Evolutionary conservation across 2,888 invertebrate genomes (phyloP), one percentile per base, ranked within the genome.

Genomic region (Drosophila pegasa): DNA sequence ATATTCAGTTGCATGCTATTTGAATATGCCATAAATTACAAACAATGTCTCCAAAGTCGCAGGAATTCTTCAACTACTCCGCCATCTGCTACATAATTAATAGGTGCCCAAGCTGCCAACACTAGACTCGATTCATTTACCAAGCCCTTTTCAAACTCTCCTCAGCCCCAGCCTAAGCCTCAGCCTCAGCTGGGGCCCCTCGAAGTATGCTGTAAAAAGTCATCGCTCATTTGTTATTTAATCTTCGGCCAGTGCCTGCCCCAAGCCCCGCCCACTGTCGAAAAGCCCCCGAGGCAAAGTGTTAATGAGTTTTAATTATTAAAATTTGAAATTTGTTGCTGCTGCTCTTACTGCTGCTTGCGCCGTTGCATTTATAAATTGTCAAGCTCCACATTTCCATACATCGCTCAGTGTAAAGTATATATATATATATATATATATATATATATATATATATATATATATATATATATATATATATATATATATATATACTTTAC

Each of bases 181-280:
- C 38, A 12, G 12, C 27, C 43, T 9, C 9, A n/a, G 22, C 22
- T n/a, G 22, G 14, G 22, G n/a, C 29, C n/a, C 31, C 38, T 37
- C 18, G 6, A 52, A 86, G 76, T 73, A 66, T 76, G 80, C 81
- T 68, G 22, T 62, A 29, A 64, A 84, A 77, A 88, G 87, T 72
- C 85, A 89, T 89, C 71, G 81, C 89, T 89, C 83, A 84, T 84
- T 87, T 85, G 89, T 78, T 88, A 84, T 84, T 87, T 87, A 87
- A 78, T 88, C 87, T 68, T 78, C 66, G 85, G 67, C 82, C 89
- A 69, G 85, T 16, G 31, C 62, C 41, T 51, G n/a, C n/a, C 14
- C 41, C 16, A 1, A 14, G 2, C 20, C 16, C 16, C 33, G 58
- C 45, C 14, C 27, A 6, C 50, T 31, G 29, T 10, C 43, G 18